phyloP scores from a whole-genome alignment of 2,113 vertebrate genomes.

The Oryzias celebensis region DNA sequence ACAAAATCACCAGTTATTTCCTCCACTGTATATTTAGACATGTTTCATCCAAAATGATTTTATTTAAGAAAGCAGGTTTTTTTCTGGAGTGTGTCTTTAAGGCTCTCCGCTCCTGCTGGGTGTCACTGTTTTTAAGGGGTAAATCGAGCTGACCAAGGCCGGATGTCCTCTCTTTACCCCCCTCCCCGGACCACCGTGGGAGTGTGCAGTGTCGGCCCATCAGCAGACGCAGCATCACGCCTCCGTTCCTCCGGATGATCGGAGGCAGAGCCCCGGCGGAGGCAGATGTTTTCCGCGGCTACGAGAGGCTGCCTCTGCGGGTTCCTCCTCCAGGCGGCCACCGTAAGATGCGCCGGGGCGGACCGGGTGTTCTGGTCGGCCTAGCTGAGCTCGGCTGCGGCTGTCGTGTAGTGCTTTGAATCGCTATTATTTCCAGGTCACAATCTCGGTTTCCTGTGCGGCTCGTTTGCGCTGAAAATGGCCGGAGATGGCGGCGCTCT shows the following conservation, averaged over 20 bases:
- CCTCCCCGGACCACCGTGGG: slow-evolving; percentile 7
- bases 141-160: neutral
- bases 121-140: neutral
- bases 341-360: slow-evolving; percentile 47
- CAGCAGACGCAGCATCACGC: slow-evolving; percentile 36
- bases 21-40: neutral
- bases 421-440: slow-evolving; percentile 77
- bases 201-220: slow-evolving; percentile 43
- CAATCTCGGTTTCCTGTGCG: slow-evolving; percentile 74
- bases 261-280: slow-evolving; percentile 37
- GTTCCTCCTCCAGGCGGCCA: slow-evolving; percentile 12
- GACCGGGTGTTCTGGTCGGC: slow-evolving; percentile 44
- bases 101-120: neutral
- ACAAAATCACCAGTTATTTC: neutral
- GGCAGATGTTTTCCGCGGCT: slow-evolving; percentile 47
- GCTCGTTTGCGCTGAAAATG: slow-evolving; percentile 80
- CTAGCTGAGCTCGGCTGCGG: slow-evolving; percentile 57
- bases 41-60: neutral
- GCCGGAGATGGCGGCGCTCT: slow-evolving; percentile 84
- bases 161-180: slow-evolving; percentile 27
- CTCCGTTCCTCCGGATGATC: slow-evolving; percentile 35
- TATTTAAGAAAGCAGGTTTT: neutral
- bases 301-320: slow-evolving; percentile 38
- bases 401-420: slow-evolving; percentile 31
- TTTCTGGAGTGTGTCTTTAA: neutral